Evolutionary conservation across 2,888 invertebrate species (phyloP).

Genomic region (Drosophila mettleri): DNA sequence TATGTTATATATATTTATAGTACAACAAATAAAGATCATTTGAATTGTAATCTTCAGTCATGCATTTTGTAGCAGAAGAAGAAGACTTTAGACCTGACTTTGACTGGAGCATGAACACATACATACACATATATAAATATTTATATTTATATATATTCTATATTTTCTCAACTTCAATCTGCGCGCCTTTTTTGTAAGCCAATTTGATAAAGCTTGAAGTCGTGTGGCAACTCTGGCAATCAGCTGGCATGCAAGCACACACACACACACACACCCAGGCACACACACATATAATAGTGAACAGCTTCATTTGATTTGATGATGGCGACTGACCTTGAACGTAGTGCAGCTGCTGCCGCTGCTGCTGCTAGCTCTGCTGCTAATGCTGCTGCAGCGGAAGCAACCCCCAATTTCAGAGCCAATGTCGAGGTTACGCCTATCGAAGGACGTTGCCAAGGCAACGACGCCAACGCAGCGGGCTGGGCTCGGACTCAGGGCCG

Average conservation of each 20-base stretch:
- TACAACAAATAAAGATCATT: too few relatives aligned
- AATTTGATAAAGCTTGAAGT: slow-evolving; percentile 3
- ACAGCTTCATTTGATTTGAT: slow-evolving; percentile 2
- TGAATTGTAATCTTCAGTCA: too few relatives aligned
- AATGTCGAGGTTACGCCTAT: slow-evolving; percentile 82
- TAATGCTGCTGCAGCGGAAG: slow-evolving; percentile 37
- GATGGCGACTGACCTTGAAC: slow-evolving; percentile 45
- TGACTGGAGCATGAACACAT: too few relatives aligned
- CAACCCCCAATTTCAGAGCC: slow-evolving; percentile 70
- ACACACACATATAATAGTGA: background rate
- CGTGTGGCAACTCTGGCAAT: slow-evolving; percentile 50
- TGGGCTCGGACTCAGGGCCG: slow-evolving; percentile 56
- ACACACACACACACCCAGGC: slow-evolving; percentile 2
- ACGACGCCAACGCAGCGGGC: slow-evolving; percentile 50
- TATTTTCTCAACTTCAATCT: slow-evolving; percentile 5
- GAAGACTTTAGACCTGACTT: too few relatives aligned
- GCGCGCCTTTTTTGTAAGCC: slow-evolving; percentile 16
- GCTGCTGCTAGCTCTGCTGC: slow-evolving; percentile 37
- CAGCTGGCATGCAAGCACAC: slow-evolving; percentile 50
- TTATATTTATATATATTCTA: background rate
- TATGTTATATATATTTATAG: too few relatives aligned
- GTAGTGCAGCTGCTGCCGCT: slow-evolving; percentile 35
- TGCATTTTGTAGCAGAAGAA: too few relatives aligned
- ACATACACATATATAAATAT: too few relatives aligned
- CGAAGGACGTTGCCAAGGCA: slow-evolving; percentile 72